Evolutionary conservation across 2,888 invertebrate genomes (phyloP), one percentile per base, ranked within the genome.

Genomic region (Epsilonema sp.): DNA sequence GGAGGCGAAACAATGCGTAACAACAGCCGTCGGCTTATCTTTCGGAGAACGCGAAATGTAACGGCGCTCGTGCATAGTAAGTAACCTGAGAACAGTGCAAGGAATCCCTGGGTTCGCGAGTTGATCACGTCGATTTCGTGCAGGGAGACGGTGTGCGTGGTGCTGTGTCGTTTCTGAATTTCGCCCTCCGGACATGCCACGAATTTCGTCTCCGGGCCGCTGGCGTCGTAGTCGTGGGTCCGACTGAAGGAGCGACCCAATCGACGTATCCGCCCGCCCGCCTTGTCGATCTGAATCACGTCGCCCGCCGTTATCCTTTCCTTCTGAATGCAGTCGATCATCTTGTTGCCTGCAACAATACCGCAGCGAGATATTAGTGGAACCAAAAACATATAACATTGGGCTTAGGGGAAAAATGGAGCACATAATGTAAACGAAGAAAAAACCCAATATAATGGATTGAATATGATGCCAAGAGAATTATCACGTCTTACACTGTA

Each of bases 51-150:
- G n/a, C n/a, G n/a, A n/a, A n/a, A n/a, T n/a, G n/a, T n/a, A n/a
- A n/a, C n/a, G n/a, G n/a, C n/a, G n/a, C n/a, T n/a, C n/a, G n/a
- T n/a, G n/a, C n/a, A n/a, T n/a, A n/a, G n/a, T n/a, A n/a, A n/a
- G n/a, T n/a, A n/a, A 77, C 85, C 86, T 4, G 94, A 89, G 68
- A 97, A 97, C 0, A 99, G 71, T 0, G 97, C 94, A 22, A 97
- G 68, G 64, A 94, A 97, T 0, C 97, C 97, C 64, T 97, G 92
- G 0, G 92, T 89, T 53, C 97, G 75, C 38, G 89, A 90, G 66
- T 97, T 99, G 63, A 99, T 97, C 3, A 97, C 97, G 65, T 97
- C 97, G 46, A 97, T 87, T 66, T 99, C 97, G 65, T 99, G 97
- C n/a, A 97, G 70, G 0, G 89, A 89, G 0, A 97, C 94, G 0